Percentiles rank a stretch among this genome's conserved stretches.
Evolutionary conservation across 2,888 invertebrate species (phyloP).

Genomic region (Erebia aethiops): DNA sequence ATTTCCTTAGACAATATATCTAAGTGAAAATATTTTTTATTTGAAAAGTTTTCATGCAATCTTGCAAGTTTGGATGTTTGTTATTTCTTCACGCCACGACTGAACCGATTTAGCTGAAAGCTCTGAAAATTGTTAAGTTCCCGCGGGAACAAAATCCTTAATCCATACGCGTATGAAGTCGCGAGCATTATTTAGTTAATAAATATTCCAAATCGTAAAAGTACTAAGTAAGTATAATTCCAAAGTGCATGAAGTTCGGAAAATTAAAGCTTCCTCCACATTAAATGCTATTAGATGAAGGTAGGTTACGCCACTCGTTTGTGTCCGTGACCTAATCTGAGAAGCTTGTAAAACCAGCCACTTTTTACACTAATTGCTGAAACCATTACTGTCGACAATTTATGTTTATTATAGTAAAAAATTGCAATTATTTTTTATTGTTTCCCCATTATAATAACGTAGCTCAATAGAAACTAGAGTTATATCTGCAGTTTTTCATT

Average conservation of each 20-base stretch:
- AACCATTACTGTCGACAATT: conserved; percentile 26
- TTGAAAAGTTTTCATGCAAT: no score
- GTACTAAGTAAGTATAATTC: no score
- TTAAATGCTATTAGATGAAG: conserved; percentile 11
- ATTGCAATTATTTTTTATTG: conserved; percentile 24
- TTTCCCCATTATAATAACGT: background rate
- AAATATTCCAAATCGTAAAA: no score
- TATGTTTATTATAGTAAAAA: conserved; percentile 10
- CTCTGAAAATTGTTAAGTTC: no score
- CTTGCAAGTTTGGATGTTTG: no score
- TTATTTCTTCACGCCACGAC: no score
- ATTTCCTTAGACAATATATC: background rate
- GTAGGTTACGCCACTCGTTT: conserved; percentile 6
- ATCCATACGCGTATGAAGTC: no score
- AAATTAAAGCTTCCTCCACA: background rate
- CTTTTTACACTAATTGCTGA: conserved; percentile 27
- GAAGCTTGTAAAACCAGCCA: conserved; percentile 15
- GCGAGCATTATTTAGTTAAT: no score
- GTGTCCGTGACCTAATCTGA: conserved; percentile 23
- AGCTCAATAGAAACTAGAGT: background rate
- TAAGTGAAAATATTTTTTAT: no score
- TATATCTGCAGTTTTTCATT: no score
- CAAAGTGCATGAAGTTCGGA: background rate
- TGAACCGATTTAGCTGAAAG: no score
- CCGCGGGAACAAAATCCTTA: no score